Evolutionary conservation across 2,888 invertebrate genomes (phyloP).

Genomic region (Acanthosoma haemorrhoidale): DNA sequence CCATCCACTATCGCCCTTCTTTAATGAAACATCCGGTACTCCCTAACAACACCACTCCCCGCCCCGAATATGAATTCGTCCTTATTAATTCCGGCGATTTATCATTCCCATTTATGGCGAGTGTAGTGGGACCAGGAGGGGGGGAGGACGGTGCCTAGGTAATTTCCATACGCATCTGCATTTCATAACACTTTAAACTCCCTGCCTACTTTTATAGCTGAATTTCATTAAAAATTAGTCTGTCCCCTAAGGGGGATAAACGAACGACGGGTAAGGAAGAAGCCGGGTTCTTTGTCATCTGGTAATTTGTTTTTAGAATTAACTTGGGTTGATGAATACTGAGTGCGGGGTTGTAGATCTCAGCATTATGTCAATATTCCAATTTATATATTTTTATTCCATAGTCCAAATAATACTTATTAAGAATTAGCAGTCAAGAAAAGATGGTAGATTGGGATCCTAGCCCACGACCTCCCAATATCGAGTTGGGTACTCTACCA

Average conservation of each 20-base stretch:
- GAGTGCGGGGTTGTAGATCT: too few relatives aligned
- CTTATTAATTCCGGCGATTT: slow-evolving; percentile 3
- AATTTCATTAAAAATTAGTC: slow-evolving; percentile 14
- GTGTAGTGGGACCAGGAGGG: too few relatives aligned
- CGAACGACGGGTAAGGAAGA: not conserved
- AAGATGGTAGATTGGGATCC: too few relatives aligned
- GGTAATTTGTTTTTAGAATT: not conserved
- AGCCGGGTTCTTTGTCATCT: not conserved
- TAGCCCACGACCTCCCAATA: too few relatives aligned
- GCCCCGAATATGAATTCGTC: not conserved
- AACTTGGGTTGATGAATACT: not conserved
- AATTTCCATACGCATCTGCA: slow-evolving; percentile 26
- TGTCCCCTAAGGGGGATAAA: not conserved
- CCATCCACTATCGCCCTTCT: slow-evolving; percentile 1
- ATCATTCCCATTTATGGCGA: slow-evolving; percentile 7
- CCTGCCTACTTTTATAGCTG: slow-evolving; percentile 4
- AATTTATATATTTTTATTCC: too few relatives aligned
- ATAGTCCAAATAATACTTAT: too few relatives aligned
- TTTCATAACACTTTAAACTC: slow-evolving; percentile 22
- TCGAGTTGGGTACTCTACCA: too few relatives aligned
- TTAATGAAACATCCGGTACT: slow-evolving; percentile 1
- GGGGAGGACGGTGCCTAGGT: not conserved
- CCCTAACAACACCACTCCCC: slow-evolving; percentile 8
- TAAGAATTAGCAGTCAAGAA: too few relatives aligned
- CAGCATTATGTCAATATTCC: too few relatives aligned